These are phyloP conservation scores for Himalopsyche japonica DNA, from an alignment of 2,888 invertebrate species.

Conservation along the genomic window DNA sequence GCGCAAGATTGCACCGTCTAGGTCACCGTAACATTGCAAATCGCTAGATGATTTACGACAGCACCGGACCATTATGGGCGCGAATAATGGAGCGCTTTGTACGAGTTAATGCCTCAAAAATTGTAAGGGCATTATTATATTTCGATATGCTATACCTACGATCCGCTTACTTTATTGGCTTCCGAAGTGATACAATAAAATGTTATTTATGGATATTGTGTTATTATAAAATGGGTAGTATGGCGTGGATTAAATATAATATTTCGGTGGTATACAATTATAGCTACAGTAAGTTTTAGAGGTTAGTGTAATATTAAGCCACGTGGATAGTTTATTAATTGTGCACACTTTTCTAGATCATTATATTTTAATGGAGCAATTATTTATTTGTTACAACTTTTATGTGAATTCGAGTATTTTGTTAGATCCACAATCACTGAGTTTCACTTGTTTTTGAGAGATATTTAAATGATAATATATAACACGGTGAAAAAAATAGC, in stretches of 20 bases:
- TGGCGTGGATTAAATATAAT: background rate
- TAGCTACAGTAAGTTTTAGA: background rate
- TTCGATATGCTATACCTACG: background rate
- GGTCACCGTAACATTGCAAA: background rate
- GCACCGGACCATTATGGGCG: background rate
- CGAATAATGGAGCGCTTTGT: background rate
- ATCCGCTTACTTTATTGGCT: background rate
- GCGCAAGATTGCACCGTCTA: background rate
- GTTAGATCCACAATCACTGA: no score
- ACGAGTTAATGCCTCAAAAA: background rate
- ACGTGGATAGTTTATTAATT: background rate
- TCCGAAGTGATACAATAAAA: background rate
- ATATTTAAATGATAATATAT: no score
- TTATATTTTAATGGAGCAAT: no score
- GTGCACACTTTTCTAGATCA: no score
- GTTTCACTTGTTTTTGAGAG: no score
- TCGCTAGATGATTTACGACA: background rate
- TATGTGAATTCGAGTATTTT: no score
- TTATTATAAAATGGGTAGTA: background rate
- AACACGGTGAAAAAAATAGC: no score
- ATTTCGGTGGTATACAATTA: background rate
- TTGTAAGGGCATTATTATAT: background rate
- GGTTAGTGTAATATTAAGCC: background rate
- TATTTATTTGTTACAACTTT: no score
- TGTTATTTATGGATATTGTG: background rate